A percentile compares a stretch with the other conserved stretches of the same genome.
Conservation (phyloP, 2,797 vertebrate genomes). For the Gobio occitaniae region DNA sequence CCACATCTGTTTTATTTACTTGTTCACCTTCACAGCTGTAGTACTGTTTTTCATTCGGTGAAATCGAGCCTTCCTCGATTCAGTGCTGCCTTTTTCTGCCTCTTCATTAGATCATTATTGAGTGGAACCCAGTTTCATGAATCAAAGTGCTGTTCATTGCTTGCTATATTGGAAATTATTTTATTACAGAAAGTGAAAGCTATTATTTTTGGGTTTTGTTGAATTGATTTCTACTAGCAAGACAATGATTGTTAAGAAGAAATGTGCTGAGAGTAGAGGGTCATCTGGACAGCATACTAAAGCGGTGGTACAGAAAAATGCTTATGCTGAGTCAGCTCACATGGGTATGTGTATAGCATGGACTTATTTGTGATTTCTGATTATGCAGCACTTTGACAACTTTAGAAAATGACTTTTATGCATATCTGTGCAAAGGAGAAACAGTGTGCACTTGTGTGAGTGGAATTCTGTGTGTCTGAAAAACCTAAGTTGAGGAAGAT, state of each 20-base stretch:
- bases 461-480: neutral
- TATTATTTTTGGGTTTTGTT: constrained; percentile 13
- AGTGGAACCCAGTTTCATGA: constrained; percentile 18
- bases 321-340: constrained; percentile 12
- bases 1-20: neutral
- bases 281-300: constrained; percentile 18
- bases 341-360: neutral
- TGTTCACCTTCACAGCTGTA: neutral
- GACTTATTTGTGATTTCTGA: constrained; percentile 36
- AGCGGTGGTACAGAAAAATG: constrained; percentile 13
- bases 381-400: constrained; percentile 40
- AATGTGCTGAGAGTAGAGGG: constrained; percentile 10
- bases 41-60: neutral
- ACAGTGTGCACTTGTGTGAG: neutral
- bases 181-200: constrained; percentile 16
- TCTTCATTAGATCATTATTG: constrained; percentile 21
- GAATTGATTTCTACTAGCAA: constrained; percentile 6
- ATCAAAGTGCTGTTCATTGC: constrained; percentile 23
- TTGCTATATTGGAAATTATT: neutral
- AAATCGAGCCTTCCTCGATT: neutral
- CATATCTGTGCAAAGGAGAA: neutral
- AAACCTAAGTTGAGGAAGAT: neutral
- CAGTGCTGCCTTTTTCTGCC: neutral
- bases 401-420: neutral
- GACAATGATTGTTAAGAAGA: constrained; percentile 8